Evolutionary conservation across 2,888 invertebrate genomes (phyloP), one percentile per base, ranked within the genome.

Genomic region (Melanophora roralis): DNA sequence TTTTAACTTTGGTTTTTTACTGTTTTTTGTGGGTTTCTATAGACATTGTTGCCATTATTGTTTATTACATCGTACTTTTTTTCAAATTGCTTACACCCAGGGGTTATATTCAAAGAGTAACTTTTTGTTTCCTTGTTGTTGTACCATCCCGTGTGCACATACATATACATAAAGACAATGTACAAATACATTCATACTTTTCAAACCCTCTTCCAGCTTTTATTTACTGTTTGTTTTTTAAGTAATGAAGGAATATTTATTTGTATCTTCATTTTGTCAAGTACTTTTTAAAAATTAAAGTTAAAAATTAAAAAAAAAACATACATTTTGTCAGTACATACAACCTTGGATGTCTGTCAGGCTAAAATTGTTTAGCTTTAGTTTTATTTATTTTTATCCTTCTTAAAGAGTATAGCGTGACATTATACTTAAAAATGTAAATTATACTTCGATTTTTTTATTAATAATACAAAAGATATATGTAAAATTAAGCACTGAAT

Each of bases 21-120:
- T 59, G 11, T 60, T 34, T 53, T 65, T 27, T 68, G 60, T 64
- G 75, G 62, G 55, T 64, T 64, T 64, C 43, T 43, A 60, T 51
- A 65, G 65, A 67, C 65, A 60, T 12, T 67, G 60, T 67, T 73
- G 47, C 55, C 72, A 78, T 72, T 77, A 77, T 72, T 77, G 53
- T 72, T 77, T 77, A 71, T 71, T 72, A 53, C 65, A 57, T 53
- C 57, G 27, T 51, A 36, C 32, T 34, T 53, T 49, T 27, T 40
- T 72, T 43, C 45, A 45, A 62, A 62, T 53, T 72, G 11, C 67
- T 36, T 67, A 51, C 45, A 67, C 51, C 47, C 78, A 72, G 40
- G 78, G 47, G 77, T 45, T 53, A 45, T 51, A 72, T 77, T 67
- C 67, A 59, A 65, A 45, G 14, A 72, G 19, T 53, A 59, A 49